Evolutionary conservation across 30 jellyfish, hydroid and myxozoan species (phyloP), one percentile per base, ranked within the genome.

Genomic region (Aurelia coerulea): DNA sequence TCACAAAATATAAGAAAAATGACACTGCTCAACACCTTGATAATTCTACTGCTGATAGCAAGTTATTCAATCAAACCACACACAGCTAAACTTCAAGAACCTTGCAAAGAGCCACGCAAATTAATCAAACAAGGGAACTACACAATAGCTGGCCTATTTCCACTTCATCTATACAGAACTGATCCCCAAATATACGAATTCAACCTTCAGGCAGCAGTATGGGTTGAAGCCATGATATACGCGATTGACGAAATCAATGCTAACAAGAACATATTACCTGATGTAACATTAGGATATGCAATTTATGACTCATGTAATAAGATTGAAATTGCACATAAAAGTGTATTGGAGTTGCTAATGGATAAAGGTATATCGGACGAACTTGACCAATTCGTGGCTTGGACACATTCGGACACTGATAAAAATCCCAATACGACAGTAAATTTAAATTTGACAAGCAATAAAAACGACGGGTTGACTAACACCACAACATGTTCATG

Each of bases 71-170:
- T 46, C 56, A 46, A 46, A 46, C 56, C 15, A 46, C 56, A 46
- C 56, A 46, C 14, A 46, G 56, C 56, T 46, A 1, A 46, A 9
- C 0, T 46, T 13, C 56, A 32, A 17, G 63, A 34, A 10, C 52
- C 56, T 10, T 83, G 85, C 85, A 41, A 73, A 42, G 37, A 31
- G 33, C 85, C 83, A 70, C 31, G 79, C 23, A 60, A 72, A 19
- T 46, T 83, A 33, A 39, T 41, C 2, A 77, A 86, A 35, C 66
- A 83, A 37, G 97, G 98, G 18, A 83, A 95, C 74, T 68, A 16
- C 31, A 90, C 80, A 5, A 73, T 95, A 64, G 99, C 95, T 15
- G 99, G 97, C 7, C 62, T 95, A 50, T 90, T 95, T 63, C 99
- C 99, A 0, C 91, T 85, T 39, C 99, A 95, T 60, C 72, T 68